Evolutionary conservation across 2,113 vertebrate species (phyloP), one percentile per base, ranked within the genome.

Genomic region (Muntiacus muntjak): DNA sequence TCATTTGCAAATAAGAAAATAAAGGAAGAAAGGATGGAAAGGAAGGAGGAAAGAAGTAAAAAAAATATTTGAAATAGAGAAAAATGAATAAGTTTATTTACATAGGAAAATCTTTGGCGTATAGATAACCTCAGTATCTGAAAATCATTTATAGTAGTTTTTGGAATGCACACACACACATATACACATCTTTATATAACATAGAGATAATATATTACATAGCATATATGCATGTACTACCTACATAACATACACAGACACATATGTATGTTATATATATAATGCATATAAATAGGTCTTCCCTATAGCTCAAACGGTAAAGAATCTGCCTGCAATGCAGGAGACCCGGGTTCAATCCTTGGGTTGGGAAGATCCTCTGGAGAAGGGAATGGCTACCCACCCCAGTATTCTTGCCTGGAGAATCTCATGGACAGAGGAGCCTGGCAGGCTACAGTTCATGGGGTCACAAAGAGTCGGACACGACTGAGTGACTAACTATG

Each of bases 1-100:
- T 79, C 85, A 92, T 90, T 92, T 71, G 4, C 13, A 97, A 90
- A 96, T 91, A 16, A 71, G 60, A n/a, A 83, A 95, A 79, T 54
- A 33, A 87, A 78, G 7, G 11, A 67, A 89, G 28, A 15, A 91
- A 62, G 16, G 30, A 71, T 89, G 16, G 9, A 60, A 60, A n/a
- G 13, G 23, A 43, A 71, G 40, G 86, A 36, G 17, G 11, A 87
- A 33, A 16, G 10, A 84, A 71, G 7, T 47, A 89, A 93, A 16
- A 79, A 74, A 91, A 81, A 62, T 87, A 91, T 86, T 78, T 91
- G 12, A 91, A 95, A 74, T 25, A 57, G 58, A 92, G 8, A 7
- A 91, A 92, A 26, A 74, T 55, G 47, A 50, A 45, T 26, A 55
- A 50, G 58, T 45, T 94, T 95, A 8, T 92, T 19, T 96, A 82